phyloP scores from a whole-genome alignment of 2,797 vertebrate species.

The Podarcis siculus region DNA sequence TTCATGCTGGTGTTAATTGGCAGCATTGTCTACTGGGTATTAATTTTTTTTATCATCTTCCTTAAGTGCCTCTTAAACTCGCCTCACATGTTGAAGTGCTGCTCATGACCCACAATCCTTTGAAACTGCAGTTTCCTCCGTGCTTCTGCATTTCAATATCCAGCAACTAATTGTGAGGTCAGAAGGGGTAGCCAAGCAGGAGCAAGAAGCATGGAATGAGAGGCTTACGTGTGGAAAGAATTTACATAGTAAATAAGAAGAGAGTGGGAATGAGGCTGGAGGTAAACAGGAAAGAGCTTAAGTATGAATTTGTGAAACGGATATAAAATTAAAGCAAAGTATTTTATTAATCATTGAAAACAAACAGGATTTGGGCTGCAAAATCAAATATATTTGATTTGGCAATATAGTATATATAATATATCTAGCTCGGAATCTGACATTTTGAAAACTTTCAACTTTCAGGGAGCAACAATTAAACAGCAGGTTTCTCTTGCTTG shows the following conservation, averaged over 20 bases:
- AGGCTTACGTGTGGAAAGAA: constrained; percentile 56
- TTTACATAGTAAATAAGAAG: constrained; percentile 57
- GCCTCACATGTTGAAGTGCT: constrained; percentile 53
- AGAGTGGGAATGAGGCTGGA: constrained; percentile 30
- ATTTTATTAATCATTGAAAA: constrained; percentile 23
- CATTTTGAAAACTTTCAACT: background rate
- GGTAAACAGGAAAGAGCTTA: constrained; percentile 56
- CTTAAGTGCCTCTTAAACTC: constrained; percentile 63
- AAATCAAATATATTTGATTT: background rate
- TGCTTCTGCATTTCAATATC: constrained; percentile 64
- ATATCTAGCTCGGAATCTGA: background rate
- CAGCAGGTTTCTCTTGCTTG: background rate
- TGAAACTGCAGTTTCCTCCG: constrained; percentile 52
- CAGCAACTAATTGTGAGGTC: constrained; percentile 69
- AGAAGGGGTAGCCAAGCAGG: constrained; percentile 51
- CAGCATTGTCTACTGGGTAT: constrained; percentile 54
- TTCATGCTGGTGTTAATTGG: constrained; percentile 63
- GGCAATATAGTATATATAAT: background rate
- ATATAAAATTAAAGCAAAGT: constrained; percentile 14
- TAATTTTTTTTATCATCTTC: constrained; percentile 65
- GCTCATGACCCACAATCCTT: constrained; percentile 57
- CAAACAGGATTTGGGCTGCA: background rate
- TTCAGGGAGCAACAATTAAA: background rate
- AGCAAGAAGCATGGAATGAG: constrained; percentile 49
- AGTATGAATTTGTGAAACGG: constrained; percentile 27